These are phyloP conservation scores for Clitarchus hookeri DNA, from an alignment of 2,888 invertebrate species.

Conservation along the genomic window DNA sequence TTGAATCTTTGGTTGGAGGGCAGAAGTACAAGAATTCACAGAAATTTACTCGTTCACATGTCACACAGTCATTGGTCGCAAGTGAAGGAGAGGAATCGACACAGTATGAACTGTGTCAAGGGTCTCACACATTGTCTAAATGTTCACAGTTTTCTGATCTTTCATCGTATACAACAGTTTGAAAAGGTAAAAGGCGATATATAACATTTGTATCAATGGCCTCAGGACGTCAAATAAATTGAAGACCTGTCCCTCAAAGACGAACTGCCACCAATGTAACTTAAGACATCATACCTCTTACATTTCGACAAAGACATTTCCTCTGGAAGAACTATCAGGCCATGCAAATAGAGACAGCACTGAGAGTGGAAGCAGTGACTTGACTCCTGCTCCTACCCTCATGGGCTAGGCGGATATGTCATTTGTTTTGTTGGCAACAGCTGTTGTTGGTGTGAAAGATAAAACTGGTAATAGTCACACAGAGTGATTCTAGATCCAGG, in stretches of 20 bases:
- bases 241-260: neutral
- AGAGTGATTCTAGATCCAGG: neutral
- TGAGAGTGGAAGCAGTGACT: neutral
- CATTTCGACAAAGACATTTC: neutral
- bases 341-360: neutral
- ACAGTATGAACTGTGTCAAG: too few relatives aligned
- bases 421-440: neutral
- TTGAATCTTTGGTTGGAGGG: too few relatives aligned
- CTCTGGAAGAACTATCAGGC: neutral
- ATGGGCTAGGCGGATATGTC: neutral
- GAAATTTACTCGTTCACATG: too few relatives aligned
- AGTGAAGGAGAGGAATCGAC: too few relatives aligned
- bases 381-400: neutral
- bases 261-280: neutral
- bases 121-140: too few relatives aligned
- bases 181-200: neutral
- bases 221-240: neutral
- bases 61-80: too few relatives aligned
- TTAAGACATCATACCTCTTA: neutral
- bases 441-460: neutral
- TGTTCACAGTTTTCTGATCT: too few relatives aligned
- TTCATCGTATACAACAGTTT: too few relatives aligned
- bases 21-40: too few relatives aligned
- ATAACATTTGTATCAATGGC: neutral
- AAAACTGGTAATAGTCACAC: neutral